Conservation (phyloP, 2,797 vertebrate species). For the Onychomys arenicola region DNA sequence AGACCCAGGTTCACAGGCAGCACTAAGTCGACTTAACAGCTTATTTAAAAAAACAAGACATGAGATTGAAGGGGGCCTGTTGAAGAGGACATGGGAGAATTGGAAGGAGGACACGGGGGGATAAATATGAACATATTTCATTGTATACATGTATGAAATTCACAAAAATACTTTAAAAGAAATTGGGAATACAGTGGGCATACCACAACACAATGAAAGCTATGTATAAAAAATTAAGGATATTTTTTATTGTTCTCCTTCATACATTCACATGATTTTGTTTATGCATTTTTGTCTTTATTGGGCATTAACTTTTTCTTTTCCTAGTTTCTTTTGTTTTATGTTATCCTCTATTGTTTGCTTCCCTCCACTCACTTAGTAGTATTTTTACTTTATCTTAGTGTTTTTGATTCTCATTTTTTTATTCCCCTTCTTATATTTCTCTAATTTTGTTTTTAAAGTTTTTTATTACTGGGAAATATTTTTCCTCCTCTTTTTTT, state of each 20-base stretch:
- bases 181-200: neutral
- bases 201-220: neutral
- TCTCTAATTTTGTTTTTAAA: neutral
- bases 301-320: neutral
- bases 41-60: neutral
- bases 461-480: neutral
- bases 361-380: neutral
- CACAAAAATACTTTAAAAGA: neutral
- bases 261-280: neutral
- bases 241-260: neutral
- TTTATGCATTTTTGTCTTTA: neutral
- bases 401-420: neutral
- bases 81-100: neutral
- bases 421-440: neutral
- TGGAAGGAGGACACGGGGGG: neutral
- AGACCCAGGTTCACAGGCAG: neutral
- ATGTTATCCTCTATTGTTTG: neutral
- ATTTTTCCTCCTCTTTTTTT: neutral
- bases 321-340: neutral
- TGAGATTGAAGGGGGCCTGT: neutral
- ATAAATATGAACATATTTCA: neutral
- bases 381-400: neutral
- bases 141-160: neutral
- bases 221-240: neutral
- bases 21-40: neutral